A percentile compares a stretch with the other conserved stretches of the same genome.
phyloP scores from a whole-genome alignment of 2,113 vertebrate genomes.

The Rhegmatorhina hoffmannsi region DNA sequence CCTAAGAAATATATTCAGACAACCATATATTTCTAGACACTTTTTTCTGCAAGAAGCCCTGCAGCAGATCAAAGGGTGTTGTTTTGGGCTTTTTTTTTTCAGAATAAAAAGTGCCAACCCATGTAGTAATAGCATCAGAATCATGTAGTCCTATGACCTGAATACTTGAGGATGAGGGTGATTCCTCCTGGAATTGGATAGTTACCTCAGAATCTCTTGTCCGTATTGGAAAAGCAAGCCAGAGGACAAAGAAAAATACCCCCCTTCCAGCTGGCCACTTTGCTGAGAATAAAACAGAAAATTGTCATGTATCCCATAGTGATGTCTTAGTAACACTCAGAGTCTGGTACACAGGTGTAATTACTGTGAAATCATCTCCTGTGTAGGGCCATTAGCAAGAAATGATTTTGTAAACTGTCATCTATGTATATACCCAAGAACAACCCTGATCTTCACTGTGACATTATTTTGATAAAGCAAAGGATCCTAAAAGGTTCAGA shows the following conservation, averaged over 20 bases:
- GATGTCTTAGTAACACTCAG: background rate
- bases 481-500: background rate
- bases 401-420: background rate
- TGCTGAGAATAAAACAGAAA: slow-evolving; percentile 3
- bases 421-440: background rate
- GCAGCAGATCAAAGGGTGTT: background rate
- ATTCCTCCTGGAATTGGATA: background rate
- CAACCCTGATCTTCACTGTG: slow-evolving; percentile 1
- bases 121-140: background rate
- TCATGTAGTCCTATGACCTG: background rate
- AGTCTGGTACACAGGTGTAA: background rate
- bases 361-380: background rate
- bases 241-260: background rate
- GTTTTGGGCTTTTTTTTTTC: background rate
- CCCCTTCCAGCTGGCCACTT: background rate
- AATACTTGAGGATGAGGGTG: background rate
- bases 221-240: background rate
- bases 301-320: background rate
- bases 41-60: background rate
- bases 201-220: background rate
- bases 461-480: background rate
- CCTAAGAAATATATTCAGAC: background rate
- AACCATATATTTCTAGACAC: background rate
- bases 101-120: background rate
- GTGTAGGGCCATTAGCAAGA: background rate